Base-by-base conservation (phyloP, 2,888 invertebrate genomes). In the Perdita meconis region DNA sequence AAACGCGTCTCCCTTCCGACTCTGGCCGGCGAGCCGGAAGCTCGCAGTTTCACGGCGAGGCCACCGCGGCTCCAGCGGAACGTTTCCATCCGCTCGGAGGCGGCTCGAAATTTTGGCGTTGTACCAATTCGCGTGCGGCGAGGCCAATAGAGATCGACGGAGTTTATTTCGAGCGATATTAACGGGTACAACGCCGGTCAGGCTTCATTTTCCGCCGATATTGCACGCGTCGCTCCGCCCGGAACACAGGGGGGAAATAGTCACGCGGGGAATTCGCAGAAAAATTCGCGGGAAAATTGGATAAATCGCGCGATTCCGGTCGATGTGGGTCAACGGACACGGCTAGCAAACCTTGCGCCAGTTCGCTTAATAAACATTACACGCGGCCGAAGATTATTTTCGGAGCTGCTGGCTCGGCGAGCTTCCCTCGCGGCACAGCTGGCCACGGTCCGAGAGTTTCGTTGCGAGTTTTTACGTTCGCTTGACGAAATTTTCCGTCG, bases 301-400 rank as follows among this genome's bases (percentile, higher is more conserved):
- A n/a, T 56, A 53, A 63, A 71, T 55, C 53, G 64, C 44, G 19
- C 38, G 67, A 64, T 63, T 55, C 13, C 34, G 47, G 30, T 38
- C 40, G n/a, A 53, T 57, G 16, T 67, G 51, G 79, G 79, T 80
- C 72, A 76, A 70, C 65, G 68, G 64, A 75, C 71, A 66, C 65
- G 75, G 61, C 59, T 30, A 66, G 16, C 5, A 50, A 73, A 60
- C 74, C 80, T 79, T 69, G 80, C 53, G 80, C 74, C 67, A 67
- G 56, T 74, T 80, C 26, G 67, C 63, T 78, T 80, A 69, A 74
- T 80, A 79, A 80, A 75, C 80, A 68, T 67, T 60, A 64, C 64
- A 61, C 56, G 24, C 61, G 70, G 55, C 22, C 64, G 16, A 44
- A 47, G 71, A 64, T 74, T 77, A 84, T 77, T 84, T 82, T 68